Evolutionary conservation across 2,888 invertebrate species (phyloP), one percentile per base, ranked within the genome.

Genomic region (Leptinotarsa peninsularis): DNA sequence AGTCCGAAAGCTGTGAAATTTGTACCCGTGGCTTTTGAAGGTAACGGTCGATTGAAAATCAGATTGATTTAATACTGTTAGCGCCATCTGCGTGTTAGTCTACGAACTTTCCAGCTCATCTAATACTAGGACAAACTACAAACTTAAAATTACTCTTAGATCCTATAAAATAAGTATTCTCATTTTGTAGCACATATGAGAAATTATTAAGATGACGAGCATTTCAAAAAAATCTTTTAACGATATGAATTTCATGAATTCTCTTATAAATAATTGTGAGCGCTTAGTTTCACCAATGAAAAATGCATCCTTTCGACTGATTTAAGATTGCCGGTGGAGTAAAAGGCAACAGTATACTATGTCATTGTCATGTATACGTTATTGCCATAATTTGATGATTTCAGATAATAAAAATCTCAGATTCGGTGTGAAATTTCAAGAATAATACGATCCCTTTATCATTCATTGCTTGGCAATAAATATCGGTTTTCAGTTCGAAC

Each of bases 301-400:
- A 43, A 33, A n/a, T 27, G 27, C 15, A 63, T 5, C 33, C 33
- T 63, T 7, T n/a, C 33, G 63, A 33, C 5, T 33, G 43, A 63
- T 63, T 43, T 63, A 63, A 63, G 43, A 43, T 33, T 43, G 17
- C 43, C 27, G 43, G 0, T 17, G 4, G 15, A 63, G 63, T 63
- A 69, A 69, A 69, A 56, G 70, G 52, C 50, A 52, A 17, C 23
- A 23, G 66, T 67, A 68, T 72, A 76, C 67, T 72, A 72, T 73
- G 76, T 68, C 73, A 76, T 72, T 77, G 74, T 72, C 71, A 63
- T 54, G 72, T 72, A 66, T 76, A 68, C 71, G 56, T 77, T 77
- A 72, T 60, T 66, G 72, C 69, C n/a, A 50, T 70, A 74, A 74
- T 77, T 74, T 74, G 77, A 72, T 74, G 66, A 77, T 74, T 77